These are phyloP conservation scores for Sesamia inferens DNA, from an alignment of 2,888 invertebrate species.

Conservation along the genomic window DNA sequence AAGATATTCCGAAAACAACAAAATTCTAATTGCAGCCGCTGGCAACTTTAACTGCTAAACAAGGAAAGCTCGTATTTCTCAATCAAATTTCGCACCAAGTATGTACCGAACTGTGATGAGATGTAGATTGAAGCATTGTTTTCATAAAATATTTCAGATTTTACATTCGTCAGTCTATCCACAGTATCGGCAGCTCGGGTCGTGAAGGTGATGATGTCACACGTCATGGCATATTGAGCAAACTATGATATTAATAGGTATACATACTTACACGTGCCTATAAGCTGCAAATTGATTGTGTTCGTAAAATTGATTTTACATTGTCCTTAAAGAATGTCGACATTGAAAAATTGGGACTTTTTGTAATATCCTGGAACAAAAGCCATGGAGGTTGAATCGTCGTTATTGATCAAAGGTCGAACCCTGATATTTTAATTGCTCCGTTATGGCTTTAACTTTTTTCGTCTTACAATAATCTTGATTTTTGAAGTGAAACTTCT, in stretches of 20 bases:
- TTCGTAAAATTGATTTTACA: background rate
- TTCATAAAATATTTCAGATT: conserved; percentile 41
- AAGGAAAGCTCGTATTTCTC: conserved; percentile 32
- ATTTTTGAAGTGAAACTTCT: too few species aligned
- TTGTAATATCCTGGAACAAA: conserved; percentile 14
- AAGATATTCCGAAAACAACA: conserved; percentile 14
- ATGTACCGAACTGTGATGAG: conserved; percentile 14
- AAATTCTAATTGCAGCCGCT: conserved; percentile 18
- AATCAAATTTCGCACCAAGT: conserved; percentile 3
- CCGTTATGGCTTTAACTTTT: background rate
- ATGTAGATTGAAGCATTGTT: conserved; percentile 42
- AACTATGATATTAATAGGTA: conserved; percentile 9
- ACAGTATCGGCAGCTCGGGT: background rate
- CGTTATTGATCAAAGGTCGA: conserved; percentile 3
- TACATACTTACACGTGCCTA: background rate
- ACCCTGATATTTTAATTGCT: conserved; percentile 14
- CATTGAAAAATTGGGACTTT: conserved; percentile 7
- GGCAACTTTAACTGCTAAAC: conserved; percentile 11
- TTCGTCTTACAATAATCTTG: background rate
- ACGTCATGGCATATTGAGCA: conserved; percentile 1
- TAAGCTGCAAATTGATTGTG: background rate
- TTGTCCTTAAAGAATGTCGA: conserved; percentile 2
- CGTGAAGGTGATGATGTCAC: conserved; percentile 12
- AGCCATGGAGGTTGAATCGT: background rate
- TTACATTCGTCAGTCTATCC: conserved; percentile 15